Percentiles rank a stretch among this genome's conserved stretches.
These are phyloP conservation scores for Pandion haliaetus DNA, from an alignment of 2,113 vertebrate species.

Conservation along the genomic window DNA sequence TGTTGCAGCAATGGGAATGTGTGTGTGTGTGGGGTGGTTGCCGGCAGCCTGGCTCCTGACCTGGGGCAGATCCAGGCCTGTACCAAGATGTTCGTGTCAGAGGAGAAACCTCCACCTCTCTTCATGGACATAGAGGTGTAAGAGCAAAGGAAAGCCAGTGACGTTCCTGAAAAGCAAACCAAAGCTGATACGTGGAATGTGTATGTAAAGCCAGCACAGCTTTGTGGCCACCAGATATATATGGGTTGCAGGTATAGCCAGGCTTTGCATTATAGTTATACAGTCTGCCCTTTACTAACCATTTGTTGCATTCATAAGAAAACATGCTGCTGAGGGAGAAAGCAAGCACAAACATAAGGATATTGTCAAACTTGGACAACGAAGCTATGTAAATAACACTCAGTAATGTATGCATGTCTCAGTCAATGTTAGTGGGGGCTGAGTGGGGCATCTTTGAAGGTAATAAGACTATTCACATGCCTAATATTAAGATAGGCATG, in stretches of 20 bases:
- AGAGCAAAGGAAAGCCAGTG: neutral
- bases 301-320: neutral
- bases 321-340: neutral
- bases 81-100: neutral
- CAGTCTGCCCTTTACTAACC: neutral
- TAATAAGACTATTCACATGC: neutral
- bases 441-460: neutral
- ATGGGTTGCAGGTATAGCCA: neutral
- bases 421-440: fast-evolving
- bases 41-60: neutral
- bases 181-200: neutral
- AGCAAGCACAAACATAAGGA: neutral
- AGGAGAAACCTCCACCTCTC: neutral
- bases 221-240: neutral
- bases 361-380: neutral
- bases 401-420: neutral
- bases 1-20: neutral
- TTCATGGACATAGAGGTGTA: neutral
- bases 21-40: neutral
- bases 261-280: neutral
- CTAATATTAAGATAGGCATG: neutral
- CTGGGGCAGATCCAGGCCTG: neutral
- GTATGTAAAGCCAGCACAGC: neutral
- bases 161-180: neutral
- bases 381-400: neutral